Evolutionary conservation across 2,888 invertebrate species (phyloP).

Genomic region (Sinhomidia bicolor): DNA sequence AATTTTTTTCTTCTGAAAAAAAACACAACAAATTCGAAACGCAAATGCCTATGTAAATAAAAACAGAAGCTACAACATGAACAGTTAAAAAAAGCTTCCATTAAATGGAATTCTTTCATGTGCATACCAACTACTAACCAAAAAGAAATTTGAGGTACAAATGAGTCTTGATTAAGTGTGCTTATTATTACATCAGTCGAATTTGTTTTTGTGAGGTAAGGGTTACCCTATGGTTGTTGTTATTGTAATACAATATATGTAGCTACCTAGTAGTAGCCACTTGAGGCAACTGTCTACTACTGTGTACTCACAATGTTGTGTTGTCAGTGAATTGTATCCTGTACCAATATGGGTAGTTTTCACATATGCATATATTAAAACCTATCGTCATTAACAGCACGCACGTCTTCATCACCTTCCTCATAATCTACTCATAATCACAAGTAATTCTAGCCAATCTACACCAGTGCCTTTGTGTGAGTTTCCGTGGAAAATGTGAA

Average conservation of each 20-base stretch:
- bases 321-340: background rate
- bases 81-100: background rate
- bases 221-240: too few species aligned
- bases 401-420: background rate
- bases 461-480: background rate
- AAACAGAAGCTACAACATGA: background rate
- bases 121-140: background rate
- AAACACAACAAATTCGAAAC: background rate
- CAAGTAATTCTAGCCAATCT: background rate
- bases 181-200: slow-evolving; percentile 38
- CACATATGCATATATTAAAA: background rate
- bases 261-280: background rate
- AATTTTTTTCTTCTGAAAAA: background rate
- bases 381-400: slow-evolving; percentile 16
- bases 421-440: background rate
- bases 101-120: background rate
- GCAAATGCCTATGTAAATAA: background rate
- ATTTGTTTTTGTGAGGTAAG: background rate
- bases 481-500: slow-evolving; percentile 22
- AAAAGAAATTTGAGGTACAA: background rate
- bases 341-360: background rate
- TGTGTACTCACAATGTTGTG: too few species aligned
- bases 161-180: slow-evolving; percentile 17
- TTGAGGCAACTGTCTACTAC: background rate
- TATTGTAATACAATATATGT: too few species aligned